Percentiles rank a stretch among this genome's conserved stretches.
Conservation (phyloP, 1,140 invertebrate species). For the Trichogramma pretiosum region DNA sequence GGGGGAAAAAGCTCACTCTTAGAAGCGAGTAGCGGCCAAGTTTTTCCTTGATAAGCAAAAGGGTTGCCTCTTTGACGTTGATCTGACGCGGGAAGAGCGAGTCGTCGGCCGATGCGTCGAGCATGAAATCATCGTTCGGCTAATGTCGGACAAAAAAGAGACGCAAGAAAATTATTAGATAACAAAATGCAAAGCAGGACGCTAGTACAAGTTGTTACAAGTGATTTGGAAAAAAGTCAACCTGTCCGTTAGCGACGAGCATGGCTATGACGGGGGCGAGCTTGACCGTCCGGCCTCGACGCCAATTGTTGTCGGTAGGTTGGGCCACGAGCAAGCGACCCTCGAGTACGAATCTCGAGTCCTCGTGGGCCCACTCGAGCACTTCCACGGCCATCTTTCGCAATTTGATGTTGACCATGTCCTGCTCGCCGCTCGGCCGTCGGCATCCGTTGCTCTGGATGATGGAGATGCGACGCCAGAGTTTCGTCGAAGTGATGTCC, state of each 20-base stretch:
- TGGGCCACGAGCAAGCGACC: slow-evolving; percentile 78
- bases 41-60: slow-evolving; percentile 84
- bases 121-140: slow-evolving; percentile 44
- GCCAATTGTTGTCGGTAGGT: slow-evolving; percentile 82
- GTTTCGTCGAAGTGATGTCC: slow-evolving; percentile 74
- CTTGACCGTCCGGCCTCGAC: slow-evolving; percentile 77
- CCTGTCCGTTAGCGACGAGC: slow-evolving; percentile 79
- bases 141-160: slow-evolving; percentile 23
- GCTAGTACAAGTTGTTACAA: not conserved
- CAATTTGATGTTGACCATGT: slow-evolving; percentile 78
- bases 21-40: slow-evolving; percentile 76
- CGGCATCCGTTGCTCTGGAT: slow-evolving; percentile 58
- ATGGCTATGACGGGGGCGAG: slow-evolving; percentile 78
- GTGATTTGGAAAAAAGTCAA: too few species aligned
- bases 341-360: slow-evolving; percentile 78
- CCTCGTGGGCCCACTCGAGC: slow-evolving; percentile 86
- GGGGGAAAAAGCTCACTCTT: slow-evolving; percentile 50
- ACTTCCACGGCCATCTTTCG: slow-evolving; percentile 87
- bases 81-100: slow-evolving; percentile 54
- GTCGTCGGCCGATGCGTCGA: slow-evolving; percentile 36
- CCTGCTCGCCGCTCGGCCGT: slow-evolving; percentile 64
- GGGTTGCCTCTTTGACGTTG: slow-evolving; percentile 75
- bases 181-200: too few species aligned
- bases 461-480: slow-evolving; percentile 82
- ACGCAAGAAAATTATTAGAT: too few species aligned